Conservation (phyloP, 2,888 invertebrate species). For the Nomada goodeniana region DNA sequence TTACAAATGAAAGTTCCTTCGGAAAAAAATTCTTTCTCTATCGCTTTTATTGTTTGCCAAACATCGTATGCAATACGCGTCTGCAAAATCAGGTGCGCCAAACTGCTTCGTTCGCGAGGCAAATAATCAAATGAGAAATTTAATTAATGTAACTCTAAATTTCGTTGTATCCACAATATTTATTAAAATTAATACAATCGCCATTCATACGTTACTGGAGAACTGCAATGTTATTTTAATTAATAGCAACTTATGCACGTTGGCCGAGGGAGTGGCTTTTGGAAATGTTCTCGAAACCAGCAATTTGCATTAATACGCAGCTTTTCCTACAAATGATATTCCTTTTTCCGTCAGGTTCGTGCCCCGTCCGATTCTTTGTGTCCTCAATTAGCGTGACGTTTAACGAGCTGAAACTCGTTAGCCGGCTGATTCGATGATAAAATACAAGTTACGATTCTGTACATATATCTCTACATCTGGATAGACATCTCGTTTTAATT, state of each 20-base stretch:
- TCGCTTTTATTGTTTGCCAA: no score
- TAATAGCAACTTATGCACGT: not conserved
- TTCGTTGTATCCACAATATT: not conserved
- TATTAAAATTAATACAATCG: not conserved
- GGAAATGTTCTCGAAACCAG: not conserved
- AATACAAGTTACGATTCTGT: constrained; percentile 17
- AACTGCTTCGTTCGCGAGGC: not conserved
- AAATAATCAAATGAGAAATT: not conserved
- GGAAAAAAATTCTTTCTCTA: not conserved
- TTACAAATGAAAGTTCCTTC: no score
- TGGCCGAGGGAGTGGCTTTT: not conserved
- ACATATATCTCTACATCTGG: not conserved
- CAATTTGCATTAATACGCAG: constrained; percentile 19
- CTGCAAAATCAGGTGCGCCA: constrained; percentile 10
- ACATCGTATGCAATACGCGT: not conserved
- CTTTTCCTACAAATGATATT: constrained; percentile 11
- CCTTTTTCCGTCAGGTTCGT: not conserved
- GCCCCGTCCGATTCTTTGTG: constrained; percentile 22
- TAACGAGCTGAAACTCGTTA: constrained; percentile 46
- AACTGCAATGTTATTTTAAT: not conserved
- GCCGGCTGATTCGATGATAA: constrained; percentile 20
- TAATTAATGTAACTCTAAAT: not conserved
- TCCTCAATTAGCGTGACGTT: constrained; percentile 32
- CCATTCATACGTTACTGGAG: not conserved
- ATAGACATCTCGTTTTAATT: constrained; percentile 7